A percentile compares a stretch with the other conserved stretches of the same genome.
Evolutionary conservation across 2,113 vertebrate genomes (phyloP).

Genomic region (Campylomormyrus tamandua): DNA sequence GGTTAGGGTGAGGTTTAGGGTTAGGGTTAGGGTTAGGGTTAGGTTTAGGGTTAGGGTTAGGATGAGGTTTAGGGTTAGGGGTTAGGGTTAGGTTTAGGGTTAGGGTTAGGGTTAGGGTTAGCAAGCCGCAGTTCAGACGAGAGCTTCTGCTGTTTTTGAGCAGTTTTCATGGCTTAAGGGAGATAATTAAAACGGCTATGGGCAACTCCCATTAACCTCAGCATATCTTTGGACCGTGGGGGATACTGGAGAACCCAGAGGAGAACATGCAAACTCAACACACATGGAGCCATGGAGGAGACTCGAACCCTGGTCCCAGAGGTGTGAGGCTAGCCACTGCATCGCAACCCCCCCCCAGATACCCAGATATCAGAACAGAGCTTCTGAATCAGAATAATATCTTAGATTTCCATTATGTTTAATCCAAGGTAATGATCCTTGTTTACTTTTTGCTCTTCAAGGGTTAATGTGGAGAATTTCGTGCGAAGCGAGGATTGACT

Average conservation of each 20-base stretch:
- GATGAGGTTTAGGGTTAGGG: no score
- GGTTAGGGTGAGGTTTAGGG: no score
- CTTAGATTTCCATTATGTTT: not conserved
- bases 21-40: no score
- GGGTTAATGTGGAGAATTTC: not conserved
- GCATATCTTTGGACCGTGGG: not conserved
- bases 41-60: no score
- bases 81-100: no score
- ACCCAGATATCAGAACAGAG: no score
- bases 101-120: no score
- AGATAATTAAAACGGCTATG: not conserved
- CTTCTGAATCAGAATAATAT: not conserved
- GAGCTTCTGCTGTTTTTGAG: not conserved
- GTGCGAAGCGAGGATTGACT: not conserved
- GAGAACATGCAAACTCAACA: not conserved
- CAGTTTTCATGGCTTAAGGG: not conserved
- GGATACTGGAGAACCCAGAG: not conserved
- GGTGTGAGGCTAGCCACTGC: not conserved
- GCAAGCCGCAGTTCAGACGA: not conserved
- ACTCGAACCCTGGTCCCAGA: not conserved
- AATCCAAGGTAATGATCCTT: not conserved
- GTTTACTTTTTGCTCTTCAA: not conserved
- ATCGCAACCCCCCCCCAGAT: no score
- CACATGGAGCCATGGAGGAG: not conserved
- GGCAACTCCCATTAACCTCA: not conserved